Evolutionary conservation across 2,888 invertebrate species (phyloP).

Genomic region (Hyles lineata): DNA sequence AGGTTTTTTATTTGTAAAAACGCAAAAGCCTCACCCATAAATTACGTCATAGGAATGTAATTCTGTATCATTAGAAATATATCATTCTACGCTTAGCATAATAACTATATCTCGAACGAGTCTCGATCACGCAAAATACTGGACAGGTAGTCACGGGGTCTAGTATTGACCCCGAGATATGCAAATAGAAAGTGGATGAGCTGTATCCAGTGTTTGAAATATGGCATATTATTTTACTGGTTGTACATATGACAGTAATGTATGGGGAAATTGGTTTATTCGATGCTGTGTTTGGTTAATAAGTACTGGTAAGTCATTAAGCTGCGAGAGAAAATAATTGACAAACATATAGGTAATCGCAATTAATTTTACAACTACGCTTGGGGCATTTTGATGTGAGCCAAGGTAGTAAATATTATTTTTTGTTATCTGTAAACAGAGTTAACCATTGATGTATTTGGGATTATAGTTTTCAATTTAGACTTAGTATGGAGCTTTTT

Average conservation of each 20-base stretch:
- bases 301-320: slow-evolving; percentile 12
- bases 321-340: slow-evolving; percentile 22
- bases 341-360: not conserved
- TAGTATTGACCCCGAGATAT: slow-evolving; percentile 51
- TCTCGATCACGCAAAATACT: slow-evolving; percentile 20
- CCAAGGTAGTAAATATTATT: too few species aligned
- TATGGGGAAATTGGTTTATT: slow-evolving; percentile 29
- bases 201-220: slow-evolving; percentile 30
- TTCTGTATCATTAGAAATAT: too few species aligned
- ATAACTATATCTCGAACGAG: slow-evolving; percentile 19
- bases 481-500: too few species aligned
- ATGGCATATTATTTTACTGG: slow-evolving; percentile 31
- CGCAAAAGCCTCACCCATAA: too few species aligned
- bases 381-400: not conserved
- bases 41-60: too few species aligned
- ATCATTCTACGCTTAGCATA: not conserved
- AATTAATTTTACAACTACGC: not conserved
- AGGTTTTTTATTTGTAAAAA: too few species aligned
- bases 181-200: slow-evolving; percentile 55
- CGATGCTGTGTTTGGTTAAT: slow-evolving; percentile 16
- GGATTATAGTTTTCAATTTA: too few species aligned
- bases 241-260: slow-evolving; percentile 26
- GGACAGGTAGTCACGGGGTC: slow-evolving; percentile 58
- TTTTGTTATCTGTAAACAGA: too few species aligned
- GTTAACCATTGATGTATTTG: too few species aligned